Evolutionary conservation across 2,113 vertebrate species (phyloP).

Genomic region (Gobius niger): DNA sequence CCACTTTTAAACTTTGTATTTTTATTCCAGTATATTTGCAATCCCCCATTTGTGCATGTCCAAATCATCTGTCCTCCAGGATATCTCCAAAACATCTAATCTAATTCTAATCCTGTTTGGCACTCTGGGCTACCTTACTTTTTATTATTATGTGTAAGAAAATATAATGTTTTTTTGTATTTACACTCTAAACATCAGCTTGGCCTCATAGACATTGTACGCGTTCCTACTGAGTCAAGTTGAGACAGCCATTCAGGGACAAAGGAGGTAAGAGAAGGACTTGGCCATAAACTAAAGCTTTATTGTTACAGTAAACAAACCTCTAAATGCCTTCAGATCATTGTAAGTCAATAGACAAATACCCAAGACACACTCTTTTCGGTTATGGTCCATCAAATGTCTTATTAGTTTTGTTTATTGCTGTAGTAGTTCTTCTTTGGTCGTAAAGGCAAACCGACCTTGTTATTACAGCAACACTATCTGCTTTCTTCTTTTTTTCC

Average conservation of each 20-base stretch:
- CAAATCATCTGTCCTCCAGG: no score
- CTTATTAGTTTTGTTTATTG: background rate
- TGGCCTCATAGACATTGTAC: slow-evolving; percentile 8
- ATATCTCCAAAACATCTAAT: no score
- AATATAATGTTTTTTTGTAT: background rate
- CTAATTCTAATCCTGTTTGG: background rate
- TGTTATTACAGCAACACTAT: background rate
- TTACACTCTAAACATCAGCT: background rate
- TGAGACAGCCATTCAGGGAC: background rate
- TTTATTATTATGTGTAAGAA: background rate
- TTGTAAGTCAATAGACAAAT: slow-evolving; percentile 1
- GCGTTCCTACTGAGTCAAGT: slow-evolving; percentile 2
- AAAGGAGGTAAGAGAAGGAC: slow-evolving; percentile 5
- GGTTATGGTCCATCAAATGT: background rate
- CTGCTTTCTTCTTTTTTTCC: background rate
- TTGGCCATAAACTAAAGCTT: slow-evolving; percentile 10
- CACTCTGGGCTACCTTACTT: background rate
- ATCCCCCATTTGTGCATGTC: no score
- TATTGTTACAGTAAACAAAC: background rate
- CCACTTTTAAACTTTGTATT: background rate
- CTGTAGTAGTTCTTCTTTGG: background rate
- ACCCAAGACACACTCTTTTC: background rate
- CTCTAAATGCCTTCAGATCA: background rate
- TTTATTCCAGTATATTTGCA: no score
- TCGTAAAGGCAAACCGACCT: slow-evolving; percentile 1